Evolutionary conservation across 2,113 vertebrate genomes (phyloP), one percentile per base, ranked within the genome.

Genomic region (Prunella fulvescens): DNA sequence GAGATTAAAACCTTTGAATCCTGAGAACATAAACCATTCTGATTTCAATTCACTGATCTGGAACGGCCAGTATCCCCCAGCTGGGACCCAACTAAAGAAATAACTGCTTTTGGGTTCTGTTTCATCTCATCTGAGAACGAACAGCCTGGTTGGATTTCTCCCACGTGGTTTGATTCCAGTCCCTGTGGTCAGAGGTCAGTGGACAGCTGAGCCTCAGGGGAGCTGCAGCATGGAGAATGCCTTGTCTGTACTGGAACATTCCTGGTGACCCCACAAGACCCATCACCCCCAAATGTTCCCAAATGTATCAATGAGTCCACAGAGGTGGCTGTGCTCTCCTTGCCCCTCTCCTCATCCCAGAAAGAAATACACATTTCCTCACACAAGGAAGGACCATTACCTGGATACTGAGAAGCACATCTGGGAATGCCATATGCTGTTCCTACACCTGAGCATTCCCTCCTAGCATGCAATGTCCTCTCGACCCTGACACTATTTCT

Each of bases 11-110:
- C 24, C 24, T 66, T 35, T 25, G 35, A 70, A 62, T 62, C 19
- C 35, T 80, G 47, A 3, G 26, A 45, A 39, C 7, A 35, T 26
- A 82, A 92, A 45, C 33, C 12, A 28, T 24, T 57, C 19, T 19
- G 50, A 78, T 39, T 35, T 69, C 51, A 86, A 93, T 23, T 67
- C 44, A 33, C 11, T 16, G 31, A 79, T 67, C 47, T 74, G 19
- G 60, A 89, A 74, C 5, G 26, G 17, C 15, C 14, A 18, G 24
- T 14, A 5, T 4, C 6, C 18, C 24, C 14, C 14, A 57, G 45
- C 9, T 0, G 0, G 42, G 19, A 69, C 8, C 4, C 3, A 61
- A 12, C 25, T 56, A 79, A 64, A 65, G 57, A 86, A 93, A 80
- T 19, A 69, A 28, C 42, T 44, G 25, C 25, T 81, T 93, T 61